Percentiles rank a stretch among this genome's conserved stretches.
phyloP scores from a whole-genome alignment of 2,888 invertebrate genomes.

The Nudaria mundana region DNA sequence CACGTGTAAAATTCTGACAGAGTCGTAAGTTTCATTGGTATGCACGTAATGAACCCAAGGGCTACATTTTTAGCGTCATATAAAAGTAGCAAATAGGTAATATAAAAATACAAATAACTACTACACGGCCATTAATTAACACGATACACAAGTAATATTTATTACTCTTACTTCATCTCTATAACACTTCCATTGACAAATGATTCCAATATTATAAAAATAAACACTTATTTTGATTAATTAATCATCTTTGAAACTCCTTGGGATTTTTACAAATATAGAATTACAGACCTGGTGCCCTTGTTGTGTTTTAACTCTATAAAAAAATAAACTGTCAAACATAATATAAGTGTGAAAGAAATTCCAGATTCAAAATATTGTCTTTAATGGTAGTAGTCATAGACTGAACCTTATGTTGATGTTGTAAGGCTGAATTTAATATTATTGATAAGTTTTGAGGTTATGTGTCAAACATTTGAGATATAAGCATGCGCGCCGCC shows the following conservation, averaged over 20 bases:
- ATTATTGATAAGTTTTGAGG: slow-evolving; percentile 35
- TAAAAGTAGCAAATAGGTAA: too few species aligned
- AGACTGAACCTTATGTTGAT: slow-evolving; percentile 18
- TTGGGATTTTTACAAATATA: slow-evolving; percentile 33
- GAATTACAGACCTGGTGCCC: slow-evolving; percentile 23
- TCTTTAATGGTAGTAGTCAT: slow-evolving; percentile 9
- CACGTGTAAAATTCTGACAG: too few species aligned
- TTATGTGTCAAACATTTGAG: slow-evolving; percentile 59
- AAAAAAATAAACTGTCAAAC: slow-evolving; percentile 14
- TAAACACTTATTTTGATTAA: slow-evolving; percentile 61
- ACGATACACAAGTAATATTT: slow-evolving; percentile 53
- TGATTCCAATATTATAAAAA: slow-evolving; percentile 65
- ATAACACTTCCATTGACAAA: slow-evolving; percentile 65
- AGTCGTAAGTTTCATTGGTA: too few species aligned
- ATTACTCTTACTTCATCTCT: slow-evolving; percentile 49
- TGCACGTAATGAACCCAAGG: too few species aligned
- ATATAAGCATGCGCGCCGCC: slow-evolving; percentile 51
- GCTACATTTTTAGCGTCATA: too few species aligned
- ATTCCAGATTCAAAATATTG: slow-evolving; percentile 31
- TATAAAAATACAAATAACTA: slow-evolving; percentile 39
- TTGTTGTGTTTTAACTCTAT: slow-evolving; percentile 14
- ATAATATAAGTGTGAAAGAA: slow-evolving; percentile 44
- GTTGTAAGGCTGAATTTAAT: slow-evolving; percentile 22
- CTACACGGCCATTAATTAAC: slow-evolving; percentile 60
- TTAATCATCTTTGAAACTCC: slow-evolving; percentile 47